These are phyloP conservation scores for Zygaena filipendulae DNA, from an alignment of 2,888 invertebrate genomes.

Conservation along the genomic window DNA sequence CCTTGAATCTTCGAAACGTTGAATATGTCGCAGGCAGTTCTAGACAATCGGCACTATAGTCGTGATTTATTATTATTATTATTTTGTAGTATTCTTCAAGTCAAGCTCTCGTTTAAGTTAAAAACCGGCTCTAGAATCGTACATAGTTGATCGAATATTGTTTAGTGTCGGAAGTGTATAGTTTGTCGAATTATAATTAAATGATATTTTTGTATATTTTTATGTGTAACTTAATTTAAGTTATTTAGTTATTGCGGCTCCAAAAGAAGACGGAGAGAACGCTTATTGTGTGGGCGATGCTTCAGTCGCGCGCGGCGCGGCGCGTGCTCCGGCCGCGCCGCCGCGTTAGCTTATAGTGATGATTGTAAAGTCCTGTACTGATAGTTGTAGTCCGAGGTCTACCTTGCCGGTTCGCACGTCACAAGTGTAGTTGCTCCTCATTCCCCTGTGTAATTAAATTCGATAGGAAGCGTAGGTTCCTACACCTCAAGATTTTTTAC, in stretches of 20 bases:
- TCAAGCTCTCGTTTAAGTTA: slow-evolving; percentile 66
- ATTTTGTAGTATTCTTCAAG: slow-evolving; percentile 57
- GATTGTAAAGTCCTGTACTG: slow-evolving; percentile 67
- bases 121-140: slow-evolving; percentile 60
- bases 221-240: slow-evolving; percentile 59
- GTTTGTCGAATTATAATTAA: slow-evolving; percentile 60
- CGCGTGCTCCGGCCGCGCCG: slow-evolving; percentile 22
- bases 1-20: slow-evolving; percentile 61
- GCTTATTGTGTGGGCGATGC: slow-evolving; percentile 40
- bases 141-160: slow-evolving; percentile 60
- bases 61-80: slow-evolving; percentile 57
- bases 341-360: slow-evolving; percentile 62
- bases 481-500: slow-evolving; percentile 66
- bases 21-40: slow-evolving; percentile 62
- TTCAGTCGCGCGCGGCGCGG: slow-evolving; percentile 39
- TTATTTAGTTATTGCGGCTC: slow-evolving; percentile 52
- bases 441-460: slow-evolving; percentile 66
- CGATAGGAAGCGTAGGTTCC: slow-evolving; percentile 68
- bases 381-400: slow-evolving; percentile 63
- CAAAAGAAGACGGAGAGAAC: slow-evolving; percentile 35
- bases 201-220: slow-evolving; percentile 69
- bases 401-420: slow-evolving; percentile 62
- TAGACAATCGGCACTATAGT: slow-evolving; percentile 68
- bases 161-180: slow-evolving; percentile 65
- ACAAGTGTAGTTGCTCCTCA: slow-evolving; percentile 64